Evolutionary conservation across 2,797 vertebrate genomes (phyloP).

Genomic region (Myotis myotis): DNA sequence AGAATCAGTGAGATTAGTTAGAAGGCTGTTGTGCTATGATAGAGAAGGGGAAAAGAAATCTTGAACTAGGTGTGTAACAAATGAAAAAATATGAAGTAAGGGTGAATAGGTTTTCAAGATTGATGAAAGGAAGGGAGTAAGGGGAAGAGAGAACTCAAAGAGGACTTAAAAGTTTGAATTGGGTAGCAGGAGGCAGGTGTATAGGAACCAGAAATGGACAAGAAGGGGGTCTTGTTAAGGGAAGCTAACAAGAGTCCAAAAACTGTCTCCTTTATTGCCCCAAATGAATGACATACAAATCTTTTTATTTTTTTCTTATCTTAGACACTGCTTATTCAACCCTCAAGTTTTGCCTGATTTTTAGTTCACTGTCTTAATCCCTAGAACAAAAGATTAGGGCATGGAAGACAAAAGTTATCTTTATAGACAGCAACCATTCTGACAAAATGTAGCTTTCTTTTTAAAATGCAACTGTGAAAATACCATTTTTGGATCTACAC

Average conservation of each 20-base stretch:
- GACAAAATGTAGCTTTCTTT: not conserved
- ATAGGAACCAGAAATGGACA: not conserved
- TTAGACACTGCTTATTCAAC: not conserved
- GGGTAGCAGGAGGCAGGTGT: not conserved
- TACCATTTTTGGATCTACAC: not conserved
- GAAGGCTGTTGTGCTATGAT: not conserved
- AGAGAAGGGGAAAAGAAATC: not conserved
- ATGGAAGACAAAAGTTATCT: not conserved
- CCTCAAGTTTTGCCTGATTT: not conserved
- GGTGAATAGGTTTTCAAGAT: not conserved
- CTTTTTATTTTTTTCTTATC: not conserved
- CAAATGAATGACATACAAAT: not conserved
- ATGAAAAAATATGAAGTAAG: not conserved
- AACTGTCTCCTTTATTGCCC: not conserved
- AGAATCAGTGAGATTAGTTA: not conserved
- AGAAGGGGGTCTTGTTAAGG: not conserved
- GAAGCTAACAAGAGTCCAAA: not conserved
- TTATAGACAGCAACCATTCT: not conserved
- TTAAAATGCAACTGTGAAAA: slow-evolving; percentile 23
- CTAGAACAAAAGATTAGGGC: slow-evolving; percentile 18
- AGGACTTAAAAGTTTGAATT: not conserved
- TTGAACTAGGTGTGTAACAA: not conserved
- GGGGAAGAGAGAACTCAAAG: not conserved
- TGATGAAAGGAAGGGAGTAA: not conserved
- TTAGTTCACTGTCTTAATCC: not conserved